A percentile compares a stretch with the other conserved stretches of the same genome.
Conservation (phyloP, 1,140 invertebrate species). For the Megathymus violae region DNA sequence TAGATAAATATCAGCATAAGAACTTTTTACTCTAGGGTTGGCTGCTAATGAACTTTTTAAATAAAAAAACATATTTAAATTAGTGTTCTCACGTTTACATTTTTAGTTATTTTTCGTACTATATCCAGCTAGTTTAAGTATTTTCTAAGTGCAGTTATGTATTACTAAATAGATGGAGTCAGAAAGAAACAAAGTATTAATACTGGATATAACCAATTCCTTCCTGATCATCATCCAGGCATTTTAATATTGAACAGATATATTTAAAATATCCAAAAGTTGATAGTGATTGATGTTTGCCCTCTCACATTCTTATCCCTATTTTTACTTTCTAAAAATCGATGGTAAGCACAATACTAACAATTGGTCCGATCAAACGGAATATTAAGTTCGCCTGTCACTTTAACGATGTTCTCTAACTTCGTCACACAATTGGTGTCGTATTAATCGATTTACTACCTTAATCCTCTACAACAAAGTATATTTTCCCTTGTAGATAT, state of each 20-base stretch:
- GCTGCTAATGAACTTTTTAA: too few relatives aligned
- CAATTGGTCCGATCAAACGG: slow-evolving; percentile 82
- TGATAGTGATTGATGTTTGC: slow-evolving; percentile 71
- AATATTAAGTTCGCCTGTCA: slow-evolving; percentile 83
- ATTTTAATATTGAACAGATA: neutral
- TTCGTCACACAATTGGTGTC: slow-evolving; percentile 44
- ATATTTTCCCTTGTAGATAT: slow-evolving; percentile 34
- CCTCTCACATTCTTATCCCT: slow-evolving; percentile 59
- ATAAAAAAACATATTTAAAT: too few relatives aligned
- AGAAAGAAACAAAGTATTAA: too few relatives aligned
- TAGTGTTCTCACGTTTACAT: too few relatives aligned
- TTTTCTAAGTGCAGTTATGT: too few relatives aligned
- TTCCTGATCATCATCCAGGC: too few relatives aligned
- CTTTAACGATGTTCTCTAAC: slow-evolving; percentile 72
- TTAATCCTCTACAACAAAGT: slow-evolving; percentile 35
- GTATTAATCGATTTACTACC: slow-evolving; percentile 37
- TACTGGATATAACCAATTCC: too few relatives aligned
- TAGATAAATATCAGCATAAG: too few relatives aligned
- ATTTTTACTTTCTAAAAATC: slow-evolving; percentile 74
- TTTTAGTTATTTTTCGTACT: too few relatives aligned
- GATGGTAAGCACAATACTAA: slow-evolving; percentile 78
- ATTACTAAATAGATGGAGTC: too few relatives aligned
- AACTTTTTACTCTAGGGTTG: too few relatives aligned
- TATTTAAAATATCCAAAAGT: slow-evolving; percentile 48
- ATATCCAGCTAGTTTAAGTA: too few relatives aligned